Base-by-base conservation (phyloP, 1,140 invertebrate genomes). In the Caligus rogercresseyi region DNA sequence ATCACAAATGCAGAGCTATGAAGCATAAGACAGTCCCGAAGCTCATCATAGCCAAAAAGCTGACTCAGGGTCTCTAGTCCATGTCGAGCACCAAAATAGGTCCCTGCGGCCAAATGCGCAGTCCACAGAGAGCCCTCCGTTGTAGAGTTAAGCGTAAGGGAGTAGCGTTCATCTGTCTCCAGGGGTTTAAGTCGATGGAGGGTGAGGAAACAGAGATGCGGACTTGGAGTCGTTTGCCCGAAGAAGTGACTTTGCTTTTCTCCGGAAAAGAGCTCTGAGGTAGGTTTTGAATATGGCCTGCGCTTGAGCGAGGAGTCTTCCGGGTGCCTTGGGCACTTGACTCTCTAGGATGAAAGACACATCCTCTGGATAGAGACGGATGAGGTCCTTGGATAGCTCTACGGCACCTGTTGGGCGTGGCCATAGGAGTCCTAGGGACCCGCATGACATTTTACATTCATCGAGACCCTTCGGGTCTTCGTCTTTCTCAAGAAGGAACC, bases 361-460 rank as follows among this genome's bases (percentile, higher is more conserved):
- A 43, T 43, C 31, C 7, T 43, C n/a, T 43, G 31, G 31, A 43
- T 43, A 43, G 7, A 43, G n/a, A 43, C 31, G 31, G 31, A n/a
- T 43, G 3, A 3, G 7, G 18, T n/a, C 53, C 18, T 25, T 15
- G 0, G 21, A 20, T 0, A 55, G 43, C 13, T 60, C 13, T n/a
- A 23, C 0, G 20, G 52, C 23, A 7, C 54, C 81, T 0, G 80
- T 84, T 3, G 84, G 84, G 66, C 74, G 78, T 0, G 85, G 85
- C 84, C 84, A 87, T 1, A 88, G 68, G 1, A 78, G 74, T 59
- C 81, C 81, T 69, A 56, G 52, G 19, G 56, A 21, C 13, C 52
- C 66, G 58, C 71, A 72, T 24, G 64, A 68, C 18, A 72, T 63
- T 64, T 69, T 71, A 58, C 71, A 72, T 1, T 31, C 24, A 21